Evolutionary conservation across 2,113 vertebrate genomes (phyloP).

Genomic region (Psilopsiagon aymara): DNA sequence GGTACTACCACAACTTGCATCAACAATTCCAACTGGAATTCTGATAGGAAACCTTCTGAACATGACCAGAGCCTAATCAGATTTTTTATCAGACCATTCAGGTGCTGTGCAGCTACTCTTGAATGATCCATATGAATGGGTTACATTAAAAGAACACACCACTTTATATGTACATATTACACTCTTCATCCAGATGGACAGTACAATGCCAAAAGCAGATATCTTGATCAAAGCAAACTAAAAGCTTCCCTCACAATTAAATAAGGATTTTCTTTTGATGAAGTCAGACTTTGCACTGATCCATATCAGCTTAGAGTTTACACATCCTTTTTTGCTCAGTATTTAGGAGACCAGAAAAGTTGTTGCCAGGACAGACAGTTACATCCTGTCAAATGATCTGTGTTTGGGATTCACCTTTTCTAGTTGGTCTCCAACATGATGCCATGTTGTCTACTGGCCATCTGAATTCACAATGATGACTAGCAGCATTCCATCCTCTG

Average conservation of each 20-base stretch:
- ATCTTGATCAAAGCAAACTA: background rate
- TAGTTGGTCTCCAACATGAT: background rate
- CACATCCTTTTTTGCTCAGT: background rate
- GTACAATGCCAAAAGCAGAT: background rate
- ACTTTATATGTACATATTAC: background rate
- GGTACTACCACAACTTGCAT: background rate
- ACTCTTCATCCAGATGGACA: background rate
- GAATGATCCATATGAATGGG: background rate
- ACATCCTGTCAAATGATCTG: background rate
- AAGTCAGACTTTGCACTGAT: background rate
- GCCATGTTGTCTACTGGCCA: background rate
- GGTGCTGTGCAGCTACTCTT: background rate
- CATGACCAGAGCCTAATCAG: background rate
- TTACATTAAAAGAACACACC: background rate
- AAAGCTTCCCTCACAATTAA: background rate
- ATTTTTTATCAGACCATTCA: background rate
- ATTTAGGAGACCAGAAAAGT: background rate
- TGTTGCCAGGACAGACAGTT: background rate
- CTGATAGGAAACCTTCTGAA: background rate
- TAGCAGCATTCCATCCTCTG: background rate
- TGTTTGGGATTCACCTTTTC: background rate
- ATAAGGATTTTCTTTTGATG: background rate
- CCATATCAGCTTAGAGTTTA: background rate
- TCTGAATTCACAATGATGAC: background rate
- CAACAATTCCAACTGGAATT: background rate